phyloP scores from a whole-genome alignment of 1,140 invertebrate species.

The Palaemon carinicauda region DNA sequence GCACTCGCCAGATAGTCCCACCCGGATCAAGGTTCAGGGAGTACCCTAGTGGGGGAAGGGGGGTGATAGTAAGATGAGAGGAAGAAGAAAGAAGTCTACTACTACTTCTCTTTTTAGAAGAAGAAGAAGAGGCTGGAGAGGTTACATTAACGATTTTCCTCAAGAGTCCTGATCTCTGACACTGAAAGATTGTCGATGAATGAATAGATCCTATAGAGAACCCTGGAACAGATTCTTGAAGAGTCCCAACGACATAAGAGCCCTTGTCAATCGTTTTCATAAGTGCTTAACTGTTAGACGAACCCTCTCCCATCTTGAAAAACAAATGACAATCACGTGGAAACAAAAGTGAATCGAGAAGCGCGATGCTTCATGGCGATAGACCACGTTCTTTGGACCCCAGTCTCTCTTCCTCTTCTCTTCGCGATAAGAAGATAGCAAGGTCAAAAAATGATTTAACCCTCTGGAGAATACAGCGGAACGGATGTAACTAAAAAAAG shows the following conservation, averaged over 20 bases:
- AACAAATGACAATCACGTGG: constrained; percentile 54
- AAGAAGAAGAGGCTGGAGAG: too few species aligned
- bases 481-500: constrained; percentile 15
- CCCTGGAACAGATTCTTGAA: background rate
- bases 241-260: background rate
- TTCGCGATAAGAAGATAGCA: background rate
- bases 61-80: too few species aligned
- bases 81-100: too few species aligned
- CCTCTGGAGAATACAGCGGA: constrained; percentile 34
- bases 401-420: background rate
- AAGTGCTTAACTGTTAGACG: constrained; percentile 54
- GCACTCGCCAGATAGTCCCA: too few species aligned
- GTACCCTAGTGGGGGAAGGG: too few species aligned
- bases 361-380: constrained; percentile 35
- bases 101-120: too few species aligned
- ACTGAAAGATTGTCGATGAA: constrained; percentile 28
- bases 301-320: constrained; percentile 49
- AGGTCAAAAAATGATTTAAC: constrained; percentile 43
- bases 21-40: too few species aligned
- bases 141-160: background rate
- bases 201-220: constrained; percentile 13
- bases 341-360: constrained; percentile 52
- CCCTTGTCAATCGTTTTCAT: constrained; percentile 31
- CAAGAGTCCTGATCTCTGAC: background rate
- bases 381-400: constrained; percentile 45